Evolutionary conservation across 2,888 invertebrate species (phyloP).

Genomic region (Willowsia nigromaculata): DNA sequence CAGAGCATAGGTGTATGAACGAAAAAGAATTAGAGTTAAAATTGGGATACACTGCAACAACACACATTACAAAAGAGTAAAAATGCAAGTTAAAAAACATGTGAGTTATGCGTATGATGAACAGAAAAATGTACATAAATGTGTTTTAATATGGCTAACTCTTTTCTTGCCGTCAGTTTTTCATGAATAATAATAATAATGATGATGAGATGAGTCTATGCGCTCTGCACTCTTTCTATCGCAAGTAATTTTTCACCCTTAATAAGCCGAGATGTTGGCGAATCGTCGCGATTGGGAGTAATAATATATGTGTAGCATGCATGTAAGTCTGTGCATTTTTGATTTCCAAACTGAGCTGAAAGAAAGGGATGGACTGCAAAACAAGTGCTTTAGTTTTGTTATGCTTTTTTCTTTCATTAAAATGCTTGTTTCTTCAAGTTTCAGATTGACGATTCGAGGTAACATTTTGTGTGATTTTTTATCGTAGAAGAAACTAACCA

Average conservation of each 20-base stretch:
- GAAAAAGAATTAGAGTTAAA: background rate
- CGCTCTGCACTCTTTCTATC: background rate
- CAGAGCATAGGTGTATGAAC: constrained; percentile 39
- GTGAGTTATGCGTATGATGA: background rate
- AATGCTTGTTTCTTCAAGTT: background rate
- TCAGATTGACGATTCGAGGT: background rate
- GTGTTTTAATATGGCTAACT: background rate
- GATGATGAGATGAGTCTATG: background rate
- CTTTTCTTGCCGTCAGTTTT: background rate
- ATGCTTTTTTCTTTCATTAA: background rate
- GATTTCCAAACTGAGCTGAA: background rate
- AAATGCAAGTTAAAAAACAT: background rate
- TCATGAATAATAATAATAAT: constrained; percentile 25
- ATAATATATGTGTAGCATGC: background rate
- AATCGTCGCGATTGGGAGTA: background rate
- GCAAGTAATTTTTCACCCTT: constrained; percentile 39
- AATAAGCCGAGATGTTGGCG: constrained; percentile 36
- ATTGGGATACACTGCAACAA: background rate
- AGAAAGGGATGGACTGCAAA: background rate
- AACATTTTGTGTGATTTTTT: background rate
- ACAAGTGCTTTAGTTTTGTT: background rate
- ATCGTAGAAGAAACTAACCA: no score
- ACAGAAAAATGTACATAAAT: background rate
- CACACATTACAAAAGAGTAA: background rate
- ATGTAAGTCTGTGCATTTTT: background rate